Evolutionary conservation across 2,113 vertebrate genomes (phyloP).

Genomic region (Indicator maculatus): DNA sequence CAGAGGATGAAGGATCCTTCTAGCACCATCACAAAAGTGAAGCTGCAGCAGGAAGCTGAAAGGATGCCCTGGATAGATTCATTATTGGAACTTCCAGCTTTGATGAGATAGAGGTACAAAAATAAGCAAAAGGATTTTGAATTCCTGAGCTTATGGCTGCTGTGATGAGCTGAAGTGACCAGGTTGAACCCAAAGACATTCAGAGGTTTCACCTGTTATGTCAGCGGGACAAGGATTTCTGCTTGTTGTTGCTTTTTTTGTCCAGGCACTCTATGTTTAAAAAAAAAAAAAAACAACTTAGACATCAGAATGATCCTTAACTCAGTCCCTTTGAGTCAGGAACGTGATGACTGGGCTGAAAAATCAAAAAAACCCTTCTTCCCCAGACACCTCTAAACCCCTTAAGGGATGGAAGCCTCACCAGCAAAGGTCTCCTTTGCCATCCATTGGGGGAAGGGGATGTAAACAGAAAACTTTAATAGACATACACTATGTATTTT

Average conservation of each 20-base stretch:
- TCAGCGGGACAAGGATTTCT: neutral
- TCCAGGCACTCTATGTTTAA: neutral
- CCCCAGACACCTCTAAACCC: neutral
- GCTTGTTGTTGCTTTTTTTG: neutral
- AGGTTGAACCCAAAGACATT: neutral
- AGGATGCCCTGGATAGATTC: neutral
- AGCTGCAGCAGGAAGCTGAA: conserved; percentile 16
- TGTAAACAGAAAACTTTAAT: neutral
- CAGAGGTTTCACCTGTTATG: neutral
- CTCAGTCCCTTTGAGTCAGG: neutral
- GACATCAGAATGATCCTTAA: neutral
- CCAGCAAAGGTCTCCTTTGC: neutral
- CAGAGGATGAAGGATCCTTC: neutral
- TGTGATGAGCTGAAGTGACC: neutral
- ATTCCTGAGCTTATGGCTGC: neutral
- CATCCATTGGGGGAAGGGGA: neutral
- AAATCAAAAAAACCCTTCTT: neutral
- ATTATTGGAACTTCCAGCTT: neutral
- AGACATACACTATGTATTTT: neutral
- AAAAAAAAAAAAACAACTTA: neutral
- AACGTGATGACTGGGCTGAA: neutral
- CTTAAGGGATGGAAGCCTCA: neutral
- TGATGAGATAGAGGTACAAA: neutral
- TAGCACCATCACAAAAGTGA: neutral
- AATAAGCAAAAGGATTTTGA: neutral